These are phyloP conservation scores for Sebastiscus tertius DNA, from an alignment of 2,797 vertebrate genomes.

Conservation along the genomic window DNA sequence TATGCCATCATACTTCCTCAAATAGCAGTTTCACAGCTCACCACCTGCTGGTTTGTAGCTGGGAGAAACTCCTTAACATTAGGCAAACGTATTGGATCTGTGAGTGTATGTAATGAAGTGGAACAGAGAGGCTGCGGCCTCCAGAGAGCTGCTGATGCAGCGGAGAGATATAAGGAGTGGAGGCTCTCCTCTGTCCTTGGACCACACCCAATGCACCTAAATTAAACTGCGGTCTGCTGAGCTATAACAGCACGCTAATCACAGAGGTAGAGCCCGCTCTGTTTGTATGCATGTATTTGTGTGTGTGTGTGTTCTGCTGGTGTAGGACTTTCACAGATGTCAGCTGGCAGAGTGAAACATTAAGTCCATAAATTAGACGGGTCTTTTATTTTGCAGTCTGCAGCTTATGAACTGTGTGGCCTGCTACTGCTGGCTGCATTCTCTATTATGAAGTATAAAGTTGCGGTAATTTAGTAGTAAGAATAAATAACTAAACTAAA, in stretches of 20 bases:
- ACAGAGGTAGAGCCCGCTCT: constrained; percentile 44
- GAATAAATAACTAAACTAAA: no score
- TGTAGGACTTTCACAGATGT: constrained; percentile 30
- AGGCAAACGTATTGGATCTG: not conserved
- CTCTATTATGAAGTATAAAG: not conserved
- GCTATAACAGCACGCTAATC: constrained; percentile 63
- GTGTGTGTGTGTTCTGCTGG: constrained; percentile 6
- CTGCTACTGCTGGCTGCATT: not conserved
- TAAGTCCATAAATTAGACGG: constrained; percentile 4
- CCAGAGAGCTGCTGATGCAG: constrained; percentile 12
- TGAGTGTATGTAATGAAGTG: constrained; percentile 7
- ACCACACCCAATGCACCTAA: constrained; percentile 69
- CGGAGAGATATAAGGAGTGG: constrained; percentile 12
- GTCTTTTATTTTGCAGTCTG: not conserved
- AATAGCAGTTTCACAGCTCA: not conserved
- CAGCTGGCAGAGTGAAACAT: not conserved
- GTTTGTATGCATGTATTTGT: constrained; percentile 27
- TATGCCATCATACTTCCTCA: not conserved
- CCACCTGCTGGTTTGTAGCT: not conserved
- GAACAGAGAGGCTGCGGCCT: not conserved
- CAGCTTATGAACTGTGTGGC: not conserved
- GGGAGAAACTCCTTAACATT: not conserved
- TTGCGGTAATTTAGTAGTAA: no score
- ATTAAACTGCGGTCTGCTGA: constrained; percentile 56
- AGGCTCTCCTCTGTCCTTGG: constrained; percentile 44